These are phyloP conservation scores for Parotocinclus haroldoi DNA, from an alignment of 2,797 vertebrate species.

Conservation along the genomic window DNA sequence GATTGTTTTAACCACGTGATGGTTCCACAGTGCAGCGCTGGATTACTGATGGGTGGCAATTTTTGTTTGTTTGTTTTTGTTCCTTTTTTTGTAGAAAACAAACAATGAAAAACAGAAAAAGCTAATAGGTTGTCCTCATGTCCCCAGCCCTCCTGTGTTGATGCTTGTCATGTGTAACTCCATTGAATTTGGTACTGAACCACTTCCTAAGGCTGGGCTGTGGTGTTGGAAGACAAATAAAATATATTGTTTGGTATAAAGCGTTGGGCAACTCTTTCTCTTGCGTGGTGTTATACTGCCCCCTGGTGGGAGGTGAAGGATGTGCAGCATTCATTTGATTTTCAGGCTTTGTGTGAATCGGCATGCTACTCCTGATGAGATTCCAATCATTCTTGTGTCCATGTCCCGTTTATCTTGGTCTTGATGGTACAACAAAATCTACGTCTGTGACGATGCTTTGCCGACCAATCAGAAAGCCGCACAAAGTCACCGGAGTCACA, in stretches of 20 bases:
- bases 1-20: constrained; percentile 35
- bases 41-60: constrained; percentile 40
- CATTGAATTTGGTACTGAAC: constrained; percentile 99
- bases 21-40: constrained; percentile 40
- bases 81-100: constrained; percentile 50
- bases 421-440: too few species aligned
- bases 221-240: constrained; percentile 90
- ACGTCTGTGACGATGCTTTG: too few species aligned
- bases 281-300: constrained; percentile 19
- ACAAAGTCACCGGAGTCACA: too few species aligned
- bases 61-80: constrained; percentile 2
- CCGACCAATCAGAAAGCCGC: too few species aligned
- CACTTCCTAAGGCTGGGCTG: constrained; percentile 89
- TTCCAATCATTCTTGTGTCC: too few species aligned
- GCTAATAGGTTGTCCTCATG: constrained; percentile 51
- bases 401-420: too few species aligned
- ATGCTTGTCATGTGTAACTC: constrained; percentile 99
- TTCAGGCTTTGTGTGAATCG: too few species aligned
- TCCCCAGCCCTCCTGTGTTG: constrained; percentile 60
- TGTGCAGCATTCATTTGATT: neutral
- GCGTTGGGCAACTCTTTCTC: constrained; percentile 28
- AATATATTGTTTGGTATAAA: constrained; percentile 93
- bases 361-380: too few species aligned
- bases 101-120: constrained; percentile 52
- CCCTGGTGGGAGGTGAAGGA: constrained; percentile 25